Evolutionary conservation across 2,113 vertebrate species (phyloP).

Genomic region (Acanthisitta chloris): DNA sequence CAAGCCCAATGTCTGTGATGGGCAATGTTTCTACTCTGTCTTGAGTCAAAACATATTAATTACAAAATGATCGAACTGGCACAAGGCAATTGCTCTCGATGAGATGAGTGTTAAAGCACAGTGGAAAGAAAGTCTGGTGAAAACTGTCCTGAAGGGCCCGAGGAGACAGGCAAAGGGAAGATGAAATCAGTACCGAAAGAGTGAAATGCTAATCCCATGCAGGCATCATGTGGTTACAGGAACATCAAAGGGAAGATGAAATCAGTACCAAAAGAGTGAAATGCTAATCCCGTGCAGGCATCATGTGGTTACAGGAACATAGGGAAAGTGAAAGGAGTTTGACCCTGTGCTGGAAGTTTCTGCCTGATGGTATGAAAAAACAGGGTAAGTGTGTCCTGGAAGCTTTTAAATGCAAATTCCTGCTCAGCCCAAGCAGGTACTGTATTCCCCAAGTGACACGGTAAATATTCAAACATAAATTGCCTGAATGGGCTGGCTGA

Average conservation of each 20-base stretch:
- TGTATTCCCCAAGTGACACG: background rate
- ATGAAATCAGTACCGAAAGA: background rate
- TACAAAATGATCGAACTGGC: background rate
- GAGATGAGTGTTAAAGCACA: background rate
- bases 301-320: rapidly evolving
- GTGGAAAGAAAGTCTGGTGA: background rate
- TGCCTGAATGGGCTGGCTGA: background rate
- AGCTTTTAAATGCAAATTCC: background rate
- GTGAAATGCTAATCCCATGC: background rate
- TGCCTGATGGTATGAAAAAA: background rate
- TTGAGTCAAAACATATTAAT: background rate
- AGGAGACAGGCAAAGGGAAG: background rate
- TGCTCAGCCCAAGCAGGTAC: background rate
- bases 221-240: background rate
- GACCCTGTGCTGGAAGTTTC: background rate
- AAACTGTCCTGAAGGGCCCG: background rate
- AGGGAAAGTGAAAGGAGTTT: background rate
- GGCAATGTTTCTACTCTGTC: background rate
- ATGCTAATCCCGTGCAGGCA: background rate
- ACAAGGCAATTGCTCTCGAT: background rate
- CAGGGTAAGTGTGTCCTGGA: background rate
- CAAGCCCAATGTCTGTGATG: background rate
- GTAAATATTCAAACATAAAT: background rate
- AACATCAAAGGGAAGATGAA: background rate
- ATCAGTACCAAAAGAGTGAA: background rate